phyloP scores from a whole-genome alignment of 2,113 vertebrate genomes.

The Hylia prasina region DNA sequence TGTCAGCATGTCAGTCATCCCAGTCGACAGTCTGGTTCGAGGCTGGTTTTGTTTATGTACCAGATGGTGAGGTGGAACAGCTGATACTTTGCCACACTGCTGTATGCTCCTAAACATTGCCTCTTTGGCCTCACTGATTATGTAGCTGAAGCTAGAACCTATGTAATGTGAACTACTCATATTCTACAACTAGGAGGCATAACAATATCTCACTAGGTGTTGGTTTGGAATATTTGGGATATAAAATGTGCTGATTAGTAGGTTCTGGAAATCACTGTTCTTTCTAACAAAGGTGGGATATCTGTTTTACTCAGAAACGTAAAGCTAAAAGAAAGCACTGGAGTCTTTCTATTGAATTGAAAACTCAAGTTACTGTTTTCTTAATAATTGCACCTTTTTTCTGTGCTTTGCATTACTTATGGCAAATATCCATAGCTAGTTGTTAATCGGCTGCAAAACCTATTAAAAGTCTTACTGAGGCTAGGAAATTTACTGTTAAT shows the following conservation, averaged over 20 bases:
- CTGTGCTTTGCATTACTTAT: background rate
- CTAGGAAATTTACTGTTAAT: constrained; percentile 35
- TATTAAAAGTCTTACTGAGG: background rate
- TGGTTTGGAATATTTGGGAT: background rate
- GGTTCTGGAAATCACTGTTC: background rate
- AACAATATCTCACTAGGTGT: background rate
- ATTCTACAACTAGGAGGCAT: background rate
- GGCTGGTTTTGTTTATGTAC: background rate
- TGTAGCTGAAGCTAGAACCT: background rate
- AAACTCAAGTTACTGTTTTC: background rate
- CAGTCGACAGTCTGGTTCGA: background rate
- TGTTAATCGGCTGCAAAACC: background rate
- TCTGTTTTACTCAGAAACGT: background rate
- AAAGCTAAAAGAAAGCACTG: background rate
- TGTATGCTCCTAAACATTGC: background rate
- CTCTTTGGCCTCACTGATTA: background rate
- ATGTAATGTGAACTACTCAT: background rate
- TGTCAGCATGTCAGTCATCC: background rate
- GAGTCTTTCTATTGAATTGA: background rate
- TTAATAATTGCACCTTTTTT: background rate
- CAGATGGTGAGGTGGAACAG: background rate
- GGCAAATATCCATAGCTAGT: background rate
- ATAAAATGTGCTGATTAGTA: background rate
- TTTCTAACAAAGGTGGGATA: background rate
- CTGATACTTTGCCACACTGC: background rate